Evolutionary conservation across 2,888 invertebrate species (phyloP), one percentile per base, ranked within the genome.

Genomic region (Glaucopsyche alexis): DNA sequence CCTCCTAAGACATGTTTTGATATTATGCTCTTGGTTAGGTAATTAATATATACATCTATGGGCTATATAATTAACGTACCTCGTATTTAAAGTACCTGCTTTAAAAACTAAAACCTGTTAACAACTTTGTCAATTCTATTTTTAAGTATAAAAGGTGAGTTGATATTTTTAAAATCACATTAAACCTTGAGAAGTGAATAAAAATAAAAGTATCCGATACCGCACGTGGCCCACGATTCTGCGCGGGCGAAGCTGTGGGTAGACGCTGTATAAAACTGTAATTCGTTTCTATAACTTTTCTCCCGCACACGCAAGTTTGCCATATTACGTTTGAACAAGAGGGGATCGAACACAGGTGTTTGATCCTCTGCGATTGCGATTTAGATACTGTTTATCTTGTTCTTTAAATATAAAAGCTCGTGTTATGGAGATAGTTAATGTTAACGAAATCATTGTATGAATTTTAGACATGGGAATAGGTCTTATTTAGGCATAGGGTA

Each of bases 241-340:
- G 19, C 19, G 55, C 55, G 55, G 55, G 55, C 55, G 55, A 55
- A 55, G 55, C 16, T 55, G 55, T 55, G 55, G 55, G 55, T 55
- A 55, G 55, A 55, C 16, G 11, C 4, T 55, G 19, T 4, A 19
- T 11, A 55, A 55, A 55, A 55, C 6, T 42, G 42, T 16, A 55
- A 55, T 55, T 55, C 3, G 55, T 19, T 55, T 55, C 19, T 55
- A 11, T 19, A 55, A 55, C 55, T 19, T 55, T 55, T 55, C 19
- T 16, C 11, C 55, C 52, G 52, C 52, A 16, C 55, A 19, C 55
- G 55, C 55, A 16, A 55, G 19, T 55, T 55, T 16, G 55, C 19
- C 11, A 1, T 55, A 55, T 55, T 55, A 55, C 19, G 55, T 19
- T 55, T 55, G 19, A 55, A 55, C 55, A 55, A 55, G 19, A 16